phyloP scores from a whole-genome alignment of 2,113 vertebrate genomes.

The Puntigrus tetrazona region DNA sequence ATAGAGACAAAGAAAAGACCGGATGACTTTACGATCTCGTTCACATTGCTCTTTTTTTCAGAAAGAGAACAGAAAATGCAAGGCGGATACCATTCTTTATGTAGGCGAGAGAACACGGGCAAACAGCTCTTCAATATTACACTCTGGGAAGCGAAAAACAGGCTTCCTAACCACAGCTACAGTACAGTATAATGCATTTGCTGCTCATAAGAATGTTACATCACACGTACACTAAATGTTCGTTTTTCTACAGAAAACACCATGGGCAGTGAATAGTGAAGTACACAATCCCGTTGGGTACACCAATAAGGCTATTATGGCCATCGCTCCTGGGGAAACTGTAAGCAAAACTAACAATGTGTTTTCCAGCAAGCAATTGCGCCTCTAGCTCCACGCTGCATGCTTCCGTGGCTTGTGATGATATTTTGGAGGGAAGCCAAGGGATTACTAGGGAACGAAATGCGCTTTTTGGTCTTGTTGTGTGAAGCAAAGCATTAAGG shows the following conservation, averaged over 20 bases:
- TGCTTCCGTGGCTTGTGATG: constrained; percentile 60
- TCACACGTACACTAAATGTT: constrained; percentile 41
- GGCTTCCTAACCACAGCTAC: constrained; percentile 4
- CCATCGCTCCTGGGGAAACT: constrained; percentile 63
- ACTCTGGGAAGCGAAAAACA: background rate
- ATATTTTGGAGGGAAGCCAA: constrained; percentile 64
- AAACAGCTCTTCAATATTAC: constrained; percentile 7
- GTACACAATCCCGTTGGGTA: constrained; percentile 57
- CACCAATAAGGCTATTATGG: constrained; percentile 64
- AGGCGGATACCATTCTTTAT: constrained; percentile 1
- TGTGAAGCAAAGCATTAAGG: constrained; percentile 56
- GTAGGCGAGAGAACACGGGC: background rate
- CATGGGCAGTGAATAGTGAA: constrained; percentile 50
- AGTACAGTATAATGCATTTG: background rate
- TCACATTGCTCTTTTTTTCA: constrained; percentile 15
- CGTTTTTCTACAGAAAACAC: constrained; percentile 41
- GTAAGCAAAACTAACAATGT: constrained; percentile 64
- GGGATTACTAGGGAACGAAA: constrained; percentile 60
- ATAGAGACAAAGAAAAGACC: constrained; percentile 40
- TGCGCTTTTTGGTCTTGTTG: constrained; percentile 60
- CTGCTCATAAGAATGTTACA: constrained; percentile 18
- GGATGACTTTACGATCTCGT: constrained; percentile 39
- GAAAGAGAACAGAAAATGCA: constrained; percentile 2
- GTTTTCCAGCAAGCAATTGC: constrained; percentile 60
- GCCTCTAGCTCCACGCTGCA: constrained; percentile 52